Conservation (phyloP, 2,113 vertebrate genomes). For the Perca fluviatilis region DNA sequence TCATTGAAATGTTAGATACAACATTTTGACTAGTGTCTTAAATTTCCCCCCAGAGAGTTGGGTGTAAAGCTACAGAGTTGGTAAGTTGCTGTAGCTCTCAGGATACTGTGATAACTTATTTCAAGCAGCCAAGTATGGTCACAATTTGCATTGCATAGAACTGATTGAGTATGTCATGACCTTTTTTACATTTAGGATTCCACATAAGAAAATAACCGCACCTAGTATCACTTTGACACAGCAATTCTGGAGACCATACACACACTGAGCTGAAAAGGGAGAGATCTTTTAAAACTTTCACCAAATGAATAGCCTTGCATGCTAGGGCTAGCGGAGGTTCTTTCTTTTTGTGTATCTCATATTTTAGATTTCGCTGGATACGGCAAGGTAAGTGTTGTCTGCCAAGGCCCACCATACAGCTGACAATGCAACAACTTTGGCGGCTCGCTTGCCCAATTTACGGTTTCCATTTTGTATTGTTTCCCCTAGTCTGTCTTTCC, state of each 20-base stretch:
- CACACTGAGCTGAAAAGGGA: conserved; percentile 25
- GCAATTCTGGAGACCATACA: conserved; percentile 19
- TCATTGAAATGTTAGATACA: not conserved
- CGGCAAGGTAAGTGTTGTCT: conserved; percentile 77
- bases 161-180: conserved; percentile 20
- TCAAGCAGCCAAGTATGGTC: conserved; percentile 19
- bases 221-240: not conserved
- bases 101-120: not conserved
- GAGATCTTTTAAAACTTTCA: conserved; percentile 11
- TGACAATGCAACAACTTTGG: conserved; percentile 36
- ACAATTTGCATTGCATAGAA: conserved; percentile 1
- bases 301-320: conserved; percentile 8
- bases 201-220: conserved; percentile 29
- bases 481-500: conserved; percentile 33
- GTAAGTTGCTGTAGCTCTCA: conserved; percentile 64
- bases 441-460: conserved; percentile 34
- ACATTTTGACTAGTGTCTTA: not conserved
- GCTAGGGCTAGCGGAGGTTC: conserved; percentile 28
- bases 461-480: conserved; percentile 18
- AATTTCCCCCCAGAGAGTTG: not conserved
- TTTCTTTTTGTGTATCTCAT: conserved; percentile 64
- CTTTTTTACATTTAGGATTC: conserved; percentile 22
- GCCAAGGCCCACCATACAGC: conserved; percentile 47
- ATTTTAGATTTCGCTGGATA: conserved; percentile 77
- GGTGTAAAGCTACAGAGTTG: conserved; percentile 58